Conservation (phyloP, 2,888 invertebrate genomes). For the Graphium colonna region DNA sequence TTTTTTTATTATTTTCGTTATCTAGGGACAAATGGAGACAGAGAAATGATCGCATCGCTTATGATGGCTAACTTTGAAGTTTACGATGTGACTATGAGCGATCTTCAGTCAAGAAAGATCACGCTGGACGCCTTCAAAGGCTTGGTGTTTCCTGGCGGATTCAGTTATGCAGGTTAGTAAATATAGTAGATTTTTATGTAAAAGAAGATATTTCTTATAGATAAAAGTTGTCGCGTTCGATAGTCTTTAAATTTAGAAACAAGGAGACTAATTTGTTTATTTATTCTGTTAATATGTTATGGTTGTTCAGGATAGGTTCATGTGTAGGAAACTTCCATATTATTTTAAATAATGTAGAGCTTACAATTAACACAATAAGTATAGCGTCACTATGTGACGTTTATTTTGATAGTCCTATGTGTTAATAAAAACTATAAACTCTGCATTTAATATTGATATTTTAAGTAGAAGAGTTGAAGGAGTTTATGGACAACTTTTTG, state of each 20-base stretch:
- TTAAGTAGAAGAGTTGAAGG: no score
- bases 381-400: no score
- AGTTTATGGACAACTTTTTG: no score
- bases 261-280: neutral
- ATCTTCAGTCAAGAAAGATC: slow-evolving; percentile 85
- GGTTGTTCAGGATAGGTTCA: neutral
- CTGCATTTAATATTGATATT: no score
- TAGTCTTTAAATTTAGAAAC: no score
- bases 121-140: slow-evolving; percentile 91
- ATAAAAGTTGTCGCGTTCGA: no score
- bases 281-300: neutral
- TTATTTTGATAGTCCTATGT: no score
- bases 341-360: no score
- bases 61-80: slow-evolving; percentile 93
- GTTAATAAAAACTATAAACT: no score
- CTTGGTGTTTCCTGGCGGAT: slow-evolving; percentile 97
- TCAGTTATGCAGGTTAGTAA: slow-evolving; percentile 93
- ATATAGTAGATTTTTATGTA: neutral
- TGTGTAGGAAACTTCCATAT: no score
- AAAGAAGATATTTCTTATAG: no score
- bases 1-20: neutral
- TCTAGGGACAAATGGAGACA: slow-evolving; percentile 92
- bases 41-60: slow-evolving; percentile 97
- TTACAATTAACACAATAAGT: no score
- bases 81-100: slow-evolving; percentile 97